A percentile compares a stretch with the other conserved stretches of the same genome.
Evolutionary conservation across 1,140 invertebrate species (phyloP).

Genomic region (Tetragnatha versicolor): DNA sequence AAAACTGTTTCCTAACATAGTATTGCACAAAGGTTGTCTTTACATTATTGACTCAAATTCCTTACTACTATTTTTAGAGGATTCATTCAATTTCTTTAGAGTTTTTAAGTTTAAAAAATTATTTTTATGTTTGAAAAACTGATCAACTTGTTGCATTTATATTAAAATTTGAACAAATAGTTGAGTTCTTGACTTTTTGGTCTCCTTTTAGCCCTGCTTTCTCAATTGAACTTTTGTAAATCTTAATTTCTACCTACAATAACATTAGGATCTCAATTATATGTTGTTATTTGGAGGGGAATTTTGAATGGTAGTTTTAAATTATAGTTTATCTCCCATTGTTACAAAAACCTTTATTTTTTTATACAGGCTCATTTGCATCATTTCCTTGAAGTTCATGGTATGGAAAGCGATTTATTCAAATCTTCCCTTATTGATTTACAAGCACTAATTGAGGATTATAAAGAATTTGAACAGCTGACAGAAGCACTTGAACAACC

Average conservation of each 20-base stretch:
- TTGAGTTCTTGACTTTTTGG: background rate
- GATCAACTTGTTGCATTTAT: background rate
- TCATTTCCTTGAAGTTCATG: constrained; percentile 64
- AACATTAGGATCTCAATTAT: too few relatives aligned
- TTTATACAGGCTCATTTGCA: constrained; percentile 63
- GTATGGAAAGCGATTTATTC: constrained; percentile 64
- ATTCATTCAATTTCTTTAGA: background rate
- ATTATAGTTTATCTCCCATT: background rate
- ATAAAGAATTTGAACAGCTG: constrained; percentile 47
- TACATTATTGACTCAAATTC: background rate
- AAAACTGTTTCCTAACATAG: constrained; percentile 54
- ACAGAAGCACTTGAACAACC: background rate
- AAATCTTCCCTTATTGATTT: constrained; percentile 62
- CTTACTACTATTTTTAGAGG: background rate
- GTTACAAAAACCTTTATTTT: constrained; percentile 11
- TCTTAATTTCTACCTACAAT: background rate
- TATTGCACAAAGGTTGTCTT: background rate
- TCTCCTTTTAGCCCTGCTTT: background rate
- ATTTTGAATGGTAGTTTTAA: background rate
- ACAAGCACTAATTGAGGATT: constrained; percentile 62
- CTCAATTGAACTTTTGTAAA: background rate
- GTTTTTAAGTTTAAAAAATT: background rate
- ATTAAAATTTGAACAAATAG: background rate
- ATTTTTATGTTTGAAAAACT: background rate
- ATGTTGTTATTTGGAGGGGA: background rate